A percentile compares a stretch with the other conserved stretches of the same genome.
phyloP scores from a whole-genome alignment of 1,140 invertebrate species.

The Zaprionus africanus region DNA sequence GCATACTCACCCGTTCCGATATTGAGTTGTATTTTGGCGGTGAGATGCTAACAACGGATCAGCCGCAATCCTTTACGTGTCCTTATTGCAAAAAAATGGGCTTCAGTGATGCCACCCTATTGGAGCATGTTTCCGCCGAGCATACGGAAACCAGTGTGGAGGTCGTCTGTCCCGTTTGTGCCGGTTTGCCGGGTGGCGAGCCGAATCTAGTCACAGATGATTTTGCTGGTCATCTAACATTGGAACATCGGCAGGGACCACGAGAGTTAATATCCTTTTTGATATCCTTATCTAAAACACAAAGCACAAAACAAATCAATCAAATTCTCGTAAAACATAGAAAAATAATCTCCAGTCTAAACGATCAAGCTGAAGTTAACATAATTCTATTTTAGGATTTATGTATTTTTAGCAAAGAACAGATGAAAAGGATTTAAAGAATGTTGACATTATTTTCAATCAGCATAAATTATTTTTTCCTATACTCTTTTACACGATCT shows the following conservation, averaged over 20 bases:
- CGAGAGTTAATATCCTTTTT: conserved; percentile 94
- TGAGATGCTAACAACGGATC: conserved; percentile 94
- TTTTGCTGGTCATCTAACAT: conserved; percentile 97
- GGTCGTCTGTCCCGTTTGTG: conserved; percentile 97
- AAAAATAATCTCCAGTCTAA: background rate
- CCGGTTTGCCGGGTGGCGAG: conserved; percentile 96
- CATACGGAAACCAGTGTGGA: conserved; percentile 84
- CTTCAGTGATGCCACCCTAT: conserved; percentile 95
- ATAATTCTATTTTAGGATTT: background rate
- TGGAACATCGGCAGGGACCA: conserved; percentile 95
- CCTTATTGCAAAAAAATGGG: conserved; percentile 98
- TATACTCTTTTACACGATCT: background rate
- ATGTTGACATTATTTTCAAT: background rate
- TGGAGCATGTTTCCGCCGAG: conserved; percentile 94
- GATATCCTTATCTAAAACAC: conserved; percentile 87
- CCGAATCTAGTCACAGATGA: conserved; percentile 99
- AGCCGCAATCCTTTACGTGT: conserved; percentile 98
- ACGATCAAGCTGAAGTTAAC: too few relatives aligned
- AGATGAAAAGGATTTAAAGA: background rate
- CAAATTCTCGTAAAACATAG: background rate
- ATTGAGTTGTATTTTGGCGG: conserved; percentile 98
- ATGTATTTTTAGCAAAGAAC: background rate
- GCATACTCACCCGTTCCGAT: conserved; percentile 98
- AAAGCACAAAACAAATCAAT: conserved; percentile 14
- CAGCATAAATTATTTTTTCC: background rate